Evolutionary conservation across 2,113 vertebrate species (phyloP).

Genomic region (Eptesicus fuscus): DNA sequence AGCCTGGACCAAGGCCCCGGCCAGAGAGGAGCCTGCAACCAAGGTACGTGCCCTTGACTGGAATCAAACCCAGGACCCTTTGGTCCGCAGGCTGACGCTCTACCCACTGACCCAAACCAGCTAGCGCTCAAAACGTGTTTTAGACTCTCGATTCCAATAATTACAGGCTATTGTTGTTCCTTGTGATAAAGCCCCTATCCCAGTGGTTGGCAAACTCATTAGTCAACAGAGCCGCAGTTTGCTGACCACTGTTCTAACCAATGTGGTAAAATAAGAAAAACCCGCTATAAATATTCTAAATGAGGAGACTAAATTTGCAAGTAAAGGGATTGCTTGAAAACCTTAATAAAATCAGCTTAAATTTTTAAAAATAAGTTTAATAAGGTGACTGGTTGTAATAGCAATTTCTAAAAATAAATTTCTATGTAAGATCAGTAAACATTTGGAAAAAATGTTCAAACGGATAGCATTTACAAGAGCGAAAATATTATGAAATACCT

Average conservation of each 20-base stretch:
- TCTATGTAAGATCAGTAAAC: background rate
- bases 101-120: no score
- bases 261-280: background rate
- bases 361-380: background rate
- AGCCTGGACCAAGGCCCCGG: no score
- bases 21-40: no score
- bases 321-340: background rate
- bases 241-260: background rate
- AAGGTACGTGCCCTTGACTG: no score
- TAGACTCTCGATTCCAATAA: no score
- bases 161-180: no score
- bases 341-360: background rate
- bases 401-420: background rate
- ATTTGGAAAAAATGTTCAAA: background rate
- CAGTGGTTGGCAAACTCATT: no score
- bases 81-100: no score
- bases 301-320: background rate
- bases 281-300: background rate
- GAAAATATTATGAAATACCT: background rate
- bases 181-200: no score
- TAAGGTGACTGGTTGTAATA: background rate
- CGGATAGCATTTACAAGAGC: background rate
- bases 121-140: background rate
- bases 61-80: no score
- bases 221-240: no score